Conservation (phyloP, 2,888 invertebrate genomes). For the Arenicola marina region DNA sequence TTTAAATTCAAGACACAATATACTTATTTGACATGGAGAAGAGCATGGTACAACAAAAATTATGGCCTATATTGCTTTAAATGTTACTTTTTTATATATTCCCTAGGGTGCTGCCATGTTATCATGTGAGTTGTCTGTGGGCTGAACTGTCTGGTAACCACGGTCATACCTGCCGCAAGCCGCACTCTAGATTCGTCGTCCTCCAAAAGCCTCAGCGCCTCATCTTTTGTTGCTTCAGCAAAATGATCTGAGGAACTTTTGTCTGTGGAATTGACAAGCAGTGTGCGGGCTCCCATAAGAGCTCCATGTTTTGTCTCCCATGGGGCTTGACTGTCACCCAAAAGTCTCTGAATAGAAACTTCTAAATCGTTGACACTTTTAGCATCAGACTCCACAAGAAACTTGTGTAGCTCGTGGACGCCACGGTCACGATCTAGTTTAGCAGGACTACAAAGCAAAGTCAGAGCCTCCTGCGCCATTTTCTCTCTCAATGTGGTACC, state of each 20-base stretch:
- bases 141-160: not conserved
- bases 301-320: constrained; percentile 63
- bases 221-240: constrained; percentile 17
- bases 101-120: too few relatives aligned
- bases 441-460: constrained; percentile 46
- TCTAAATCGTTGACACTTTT: constrained; percentile 38
- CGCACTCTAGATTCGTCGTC: constrained; percentile 63
- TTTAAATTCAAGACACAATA: too few relatives aligned
- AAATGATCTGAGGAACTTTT: constrained; percentile 44
- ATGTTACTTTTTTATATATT: too few relatives aligned
- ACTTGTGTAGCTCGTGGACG: constrained; percentile 39
- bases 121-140: too few relatives aligned
- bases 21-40: not conserved
- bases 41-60: too few relatives aligned
- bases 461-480: not conserved
- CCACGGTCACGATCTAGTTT: constrained; percentile 59
- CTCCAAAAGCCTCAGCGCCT: constrained; percentile 50
- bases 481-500: too few relatives aligned
- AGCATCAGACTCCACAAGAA: constrained; percentile 21
- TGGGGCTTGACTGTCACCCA: constrained; percentile 39
- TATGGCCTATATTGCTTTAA: too few relatives aligned
- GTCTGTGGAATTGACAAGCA: constrained; percentile 42
- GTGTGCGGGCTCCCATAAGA: constrained; percentile 58
- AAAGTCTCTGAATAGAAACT: constrained; percentile 36
- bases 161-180: constrained; percentile 59